Evolutionary conservation across 1,140 invertebrate genomes (phyloP), one percentile per base, ranked within the genome.

Genomic region (Formica exsecta): DNA sequence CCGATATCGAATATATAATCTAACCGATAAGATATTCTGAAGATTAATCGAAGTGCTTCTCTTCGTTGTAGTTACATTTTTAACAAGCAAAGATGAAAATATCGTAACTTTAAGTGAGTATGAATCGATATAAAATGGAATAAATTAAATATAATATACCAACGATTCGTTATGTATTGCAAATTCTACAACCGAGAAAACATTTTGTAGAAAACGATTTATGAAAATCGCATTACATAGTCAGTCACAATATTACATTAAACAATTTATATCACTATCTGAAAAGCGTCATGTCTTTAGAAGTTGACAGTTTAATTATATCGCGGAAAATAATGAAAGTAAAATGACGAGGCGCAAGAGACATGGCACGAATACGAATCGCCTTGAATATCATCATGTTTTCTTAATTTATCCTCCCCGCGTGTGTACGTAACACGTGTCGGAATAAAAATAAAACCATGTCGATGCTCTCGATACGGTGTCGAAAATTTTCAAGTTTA

Each of bases 371-470:
- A 87, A 9, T 62, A 59, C 29, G 8, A 76, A 74, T 68, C 29
- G 36, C 44, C n/a, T 16, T 86, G 38, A 6, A 48, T 74, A 83
- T 74, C 54, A 13, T 38, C 59, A 11, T n/a, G 38, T 59, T 76
- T 44, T 62, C 64, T 59, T 61, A 73, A 22, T 81, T 59, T n/a
- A 11, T 16, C 11, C 19, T 19, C 4, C 48, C 22, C 57, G 38
- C 25, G n/a, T 73, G 16, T 19, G 64, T 25, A 87, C 22, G 71
- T 25, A 87, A 51, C 88, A 86, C 64, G 62, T 76, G 87, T 29
- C 61, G 70, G 41, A 76, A 89, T 71, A 71, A 81, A 89, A 86
- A 88, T 89, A 76, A 86, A 86, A 22, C 29, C n/a, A 41, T 8
- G 54, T 44, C 32, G 13, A 54, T 4, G 36, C 22, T 57, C 41